phyloP scores from a whole-genome alignment of 1,140 invertebrate genomes.

The Vollenhovia emeryi region DNA sequence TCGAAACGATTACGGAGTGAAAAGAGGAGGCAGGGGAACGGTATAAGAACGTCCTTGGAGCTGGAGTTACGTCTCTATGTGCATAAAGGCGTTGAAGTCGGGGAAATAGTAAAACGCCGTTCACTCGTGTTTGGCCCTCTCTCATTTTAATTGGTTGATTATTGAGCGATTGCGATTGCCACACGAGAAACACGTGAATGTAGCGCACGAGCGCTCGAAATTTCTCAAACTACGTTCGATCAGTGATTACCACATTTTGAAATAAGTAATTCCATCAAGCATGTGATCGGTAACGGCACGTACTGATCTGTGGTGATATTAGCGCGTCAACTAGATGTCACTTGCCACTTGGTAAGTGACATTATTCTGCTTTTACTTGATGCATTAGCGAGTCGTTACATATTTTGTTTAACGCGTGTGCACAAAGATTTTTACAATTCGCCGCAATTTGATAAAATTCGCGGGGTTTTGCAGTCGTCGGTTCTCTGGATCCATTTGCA shows the following conservation, averaged over 20 bases:
- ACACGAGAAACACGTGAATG: background rate
- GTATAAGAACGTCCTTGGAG: constrained; percentile 18
- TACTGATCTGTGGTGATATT: background rate
- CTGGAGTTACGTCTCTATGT: background rate
- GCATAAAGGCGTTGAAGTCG: background rate
- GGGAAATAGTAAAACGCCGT: background rate
- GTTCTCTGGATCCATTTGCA: constrained; percentile 13
- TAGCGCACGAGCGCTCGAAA: background rate
- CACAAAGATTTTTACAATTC: constrained; percentile 30
- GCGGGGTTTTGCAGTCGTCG: background rate
- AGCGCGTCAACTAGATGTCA: background rate
- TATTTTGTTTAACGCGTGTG: constrained; percentile 12
- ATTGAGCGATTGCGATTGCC: constrained; percentile 14
- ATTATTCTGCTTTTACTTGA: background rate
- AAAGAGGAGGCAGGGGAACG: background rate
- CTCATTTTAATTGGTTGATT: background rate
- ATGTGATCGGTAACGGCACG: background rate
- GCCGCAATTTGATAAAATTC: constrained; percentile 8
- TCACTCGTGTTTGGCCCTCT: background rate
- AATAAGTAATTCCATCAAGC: background rate
- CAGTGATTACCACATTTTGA: no score
- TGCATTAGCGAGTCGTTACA: background rate
- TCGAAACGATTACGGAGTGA: constrained; percentile 7
- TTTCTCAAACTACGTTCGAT: background rate
- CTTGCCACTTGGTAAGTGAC: background rate